Percentiles rank a stretch among this genome's conserved stretches.
Evolutionary conservation across 2,113 vertebrate genomes (phyloP).

Genomic region (Nesogale talazaci): DNA sequence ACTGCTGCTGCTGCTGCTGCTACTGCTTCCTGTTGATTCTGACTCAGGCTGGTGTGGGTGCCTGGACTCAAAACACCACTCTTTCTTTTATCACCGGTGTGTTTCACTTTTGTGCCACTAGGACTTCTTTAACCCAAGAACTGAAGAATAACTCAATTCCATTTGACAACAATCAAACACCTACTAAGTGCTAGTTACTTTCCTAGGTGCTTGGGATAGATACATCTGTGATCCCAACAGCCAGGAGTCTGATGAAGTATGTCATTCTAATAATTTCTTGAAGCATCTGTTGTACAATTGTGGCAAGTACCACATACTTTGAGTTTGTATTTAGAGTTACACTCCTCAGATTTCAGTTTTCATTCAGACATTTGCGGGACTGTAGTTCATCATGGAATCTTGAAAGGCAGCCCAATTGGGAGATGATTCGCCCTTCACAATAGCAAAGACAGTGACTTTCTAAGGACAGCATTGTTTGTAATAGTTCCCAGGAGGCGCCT

Average conservation of each 20-base stretch:
- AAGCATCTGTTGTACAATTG: not conserved
- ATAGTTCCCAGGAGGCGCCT: conserved; percentile 28
- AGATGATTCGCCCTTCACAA: conserved; percentile 53
- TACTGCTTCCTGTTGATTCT: no score
- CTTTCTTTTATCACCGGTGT: not conserved
- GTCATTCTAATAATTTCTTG: not conserved
- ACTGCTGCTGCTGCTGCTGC: no score
- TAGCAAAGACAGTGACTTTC: conserved; percentile 58
- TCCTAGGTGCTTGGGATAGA: not conserved
- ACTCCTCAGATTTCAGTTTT: conserved; percentile 45
- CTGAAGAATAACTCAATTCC: not conserved
- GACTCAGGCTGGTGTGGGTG: no score
- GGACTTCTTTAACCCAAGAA: not conserved
- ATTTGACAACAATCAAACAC: not conserved
- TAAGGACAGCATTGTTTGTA: conserved; percentile 32
- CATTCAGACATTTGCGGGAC: conserved; percentile 43
- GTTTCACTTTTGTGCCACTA: not conserved
- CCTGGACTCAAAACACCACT: not conserved
- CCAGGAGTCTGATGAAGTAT: not conserved
- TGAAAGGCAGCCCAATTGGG: conserved; percentile 52
- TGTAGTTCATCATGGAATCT: conserved; percentile 45
- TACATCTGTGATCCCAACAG: not conserved
- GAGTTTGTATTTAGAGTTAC: conserved; percentile 33
- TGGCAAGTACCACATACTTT: not conserved
- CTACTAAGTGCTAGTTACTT: not conserved